phyloP scores from a whole-genome alignment of 30 jellyfish, hydroid and myxozoan genomes.

The Catostylus mosaicus region DNA sequence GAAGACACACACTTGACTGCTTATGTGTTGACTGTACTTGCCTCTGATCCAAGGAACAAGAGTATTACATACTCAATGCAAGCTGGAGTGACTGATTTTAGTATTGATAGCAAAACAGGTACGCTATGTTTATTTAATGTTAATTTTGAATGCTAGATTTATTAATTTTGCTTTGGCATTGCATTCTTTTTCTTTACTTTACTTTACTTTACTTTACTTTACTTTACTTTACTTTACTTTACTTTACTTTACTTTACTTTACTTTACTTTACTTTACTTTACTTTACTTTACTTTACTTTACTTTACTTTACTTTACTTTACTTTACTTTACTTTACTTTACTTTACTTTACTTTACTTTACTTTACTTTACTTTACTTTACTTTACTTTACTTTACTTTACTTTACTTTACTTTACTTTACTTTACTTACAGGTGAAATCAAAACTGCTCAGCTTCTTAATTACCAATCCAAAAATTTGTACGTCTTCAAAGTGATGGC shows the following conservation, averaged over 20 bases:
- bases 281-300: too few relatives aligned
- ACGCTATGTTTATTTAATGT: too few relatives aligned
- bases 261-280: too few relatives aligned
- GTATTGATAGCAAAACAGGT: slow-evolving; percentile 43
- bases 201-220: too few relatives aligned
- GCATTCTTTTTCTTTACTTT: too few relatives aligned
- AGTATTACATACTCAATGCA: slow-evolving; percentile 48
- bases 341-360: background rate
- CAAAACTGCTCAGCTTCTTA: slow-evolving; percentile 37
- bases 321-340: too few relatives aligned
- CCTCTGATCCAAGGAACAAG: slow-evolving; percentile 55
- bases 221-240: too few relatives aligned
- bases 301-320: too few relatives aligned
- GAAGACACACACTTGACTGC: slow-evolving; percentile 57
- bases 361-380: background rate
- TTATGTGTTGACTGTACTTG: slow-evolving; percentile 64
- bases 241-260: too few relatives aligned
- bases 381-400: background rate
- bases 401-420: background rate
- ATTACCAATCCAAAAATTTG: slow-evolving; percentile 50
- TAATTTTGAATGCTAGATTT: too few relatives aligned
- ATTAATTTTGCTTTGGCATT: too few relatives aligned
- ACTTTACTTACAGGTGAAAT: slow-evolving; percentile 46
- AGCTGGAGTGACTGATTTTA: slow-evolving; percentile 29
- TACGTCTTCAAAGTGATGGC: slow-evolving; percentile 72